phyloP scores from a whole-genome alignment of 37 sponge, comb jelly and placozoan species.

The Spongilla lacustris region DNA sequence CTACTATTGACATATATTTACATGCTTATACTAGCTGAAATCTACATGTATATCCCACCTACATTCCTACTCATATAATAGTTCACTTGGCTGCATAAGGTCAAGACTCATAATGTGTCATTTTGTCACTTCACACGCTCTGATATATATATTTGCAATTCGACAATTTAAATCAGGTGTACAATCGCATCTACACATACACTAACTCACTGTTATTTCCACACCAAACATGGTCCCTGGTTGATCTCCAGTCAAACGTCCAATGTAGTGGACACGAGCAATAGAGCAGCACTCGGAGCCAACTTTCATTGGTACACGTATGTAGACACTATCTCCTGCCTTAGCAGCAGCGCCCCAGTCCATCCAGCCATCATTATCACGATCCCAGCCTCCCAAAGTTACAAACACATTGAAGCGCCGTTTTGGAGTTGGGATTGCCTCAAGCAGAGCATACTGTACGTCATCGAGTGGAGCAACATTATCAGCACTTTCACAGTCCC shows the following conservation, averaged over 20 bases:
- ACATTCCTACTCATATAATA: too few species aligned
- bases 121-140: too few species aligned
- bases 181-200: background rate
- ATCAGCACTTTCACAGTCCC: background rate
- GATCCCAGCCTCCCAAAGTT: too few species aligned
- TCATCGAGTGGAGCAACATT: constrained; percentile 23
- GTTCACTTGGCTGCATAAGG: too few species aligned
- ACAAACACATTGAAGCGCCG: constrained; percentile 13
- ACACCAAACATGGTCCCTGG: constrained; percentile 49
- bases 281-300: background rate
- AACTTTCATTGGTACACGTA: background rate
- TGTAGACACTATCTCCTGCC: constrained; percentile 34
- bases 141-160: too few species aligned
- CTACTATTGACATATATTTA: too few species aligned
- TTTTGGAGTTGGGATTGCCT: constrained; percentile 12
- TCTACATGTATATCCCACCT: too few species aligned
- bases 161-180: too few species aligned
- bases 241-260: background rate
- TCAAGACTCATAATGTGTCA: too few species aligned
- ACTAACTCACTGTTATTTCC: constrained; percentile 38
- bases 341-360: constrained; percentile 29
- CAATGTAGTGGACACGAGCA: constrained; percentile 22
- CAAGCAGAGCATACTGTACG: constrained; percentile 14
- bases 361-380: constrained; percentile 9
- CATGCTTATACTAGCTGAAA: too few species aligned